Evolutionary conservation across 2,797 vertebrate species (phyloP).

Genomic region (Dicrostonyx torquatus): DNA sequence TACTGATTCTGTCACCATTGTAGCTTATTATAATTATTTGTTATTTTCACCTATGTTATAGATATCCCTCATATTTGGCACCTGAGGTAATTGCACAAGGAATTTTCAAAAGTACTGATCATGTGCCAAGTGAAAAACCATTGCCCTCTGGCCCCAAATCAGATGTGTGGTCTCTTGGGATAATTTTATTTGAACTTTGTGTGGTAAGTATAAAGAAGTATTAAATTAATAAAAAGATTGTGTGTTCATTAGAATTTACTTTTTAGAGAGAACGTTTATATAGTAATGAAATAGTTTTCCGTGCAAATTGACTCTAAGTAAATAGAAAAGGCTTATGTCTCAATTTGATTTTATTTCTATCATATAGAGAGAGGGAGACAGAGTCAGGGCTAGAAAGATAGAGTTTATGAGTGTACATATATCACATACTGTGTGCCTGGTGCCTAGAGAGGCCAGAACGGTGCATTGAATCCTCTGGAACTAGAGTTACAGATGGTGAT

Average conservation of each 20-base stretch:
- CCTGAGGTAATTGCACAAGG: slow-evolving; percentile 98
- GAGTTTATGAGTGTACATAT: not conserved
- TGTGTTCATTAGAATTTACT: slow-evolving; percentile 18
- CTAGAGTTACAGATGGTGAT: not conserved
- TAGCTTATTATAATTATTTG: not conserved
- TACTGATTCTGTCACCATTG: not conserved
- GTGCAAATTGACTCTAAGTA: not conserved
- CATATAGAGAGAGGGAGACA: too few species aligned
- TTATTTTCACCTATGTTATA: slow-evolving; percentile 81
- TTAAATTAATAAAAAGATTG: slow-evolving; percentile 44
- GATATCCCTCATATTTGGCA: slow-evolving; percentile 96
- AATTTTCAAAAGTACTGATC: slow-evolving; percentile 90
- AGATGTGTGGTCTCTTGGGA: slow-evolving; percentile 97
- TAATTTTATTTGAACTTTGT: slow-evolving; percentile 97
- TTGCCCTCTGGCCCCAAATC: slow-evolving; percentile 95
- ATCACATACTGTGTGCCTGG: not conserved
- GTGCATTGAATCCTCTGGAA: not conserved
- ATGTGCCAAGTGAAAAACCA: slow-evolving; percentile 88
- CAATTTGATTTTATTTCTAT: not conserved
- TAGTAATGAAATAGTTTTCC: slow-evolving; percentile 46
- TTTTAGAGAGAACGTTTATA: slow-evolving; percentile 6
- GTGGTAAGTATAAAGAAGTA: slow-evolving; percentile 89
- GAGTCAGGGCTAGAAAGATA: not conserved
- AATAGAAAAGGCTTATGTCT: not conserved
- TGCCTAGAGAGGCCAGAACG: not conserved